These are phyloP conservation scores for Diarsia rubi DNA, from an alignment of 2,888 invertebrate genomes.

Conservation along the genomic window DNA sequence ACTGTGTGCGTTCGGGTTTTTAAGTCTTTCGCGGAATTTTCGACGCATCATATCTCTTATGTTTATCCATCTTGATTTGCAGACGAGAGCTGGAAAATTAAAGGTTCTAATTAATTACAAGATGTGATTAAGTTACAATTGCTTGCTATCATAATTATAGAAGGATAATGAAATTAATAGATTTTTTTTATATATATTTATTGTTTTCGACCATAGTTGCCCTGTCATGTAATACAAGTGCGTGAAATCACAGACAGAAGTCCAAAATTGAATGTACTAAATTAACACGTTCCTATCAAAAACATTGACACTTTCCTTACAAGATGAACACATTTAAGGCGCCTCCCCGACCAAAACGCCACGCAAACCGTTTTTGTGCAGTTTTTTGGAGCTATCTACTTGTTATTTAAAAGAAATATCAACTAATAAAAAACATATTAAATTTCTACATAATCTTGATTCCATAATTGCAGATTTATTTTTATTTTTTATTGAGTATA, in stretches of 20 bases:
- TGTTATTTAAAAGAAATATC: too few relatives aligned
- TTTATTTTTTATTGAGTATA: too few relatives aligned
- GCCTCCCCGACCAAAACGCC: too few relatives aligned
- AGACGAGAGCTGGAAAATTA: constrained; percentile 76
- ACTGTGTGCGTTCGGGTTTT: constrained; percentile 74
- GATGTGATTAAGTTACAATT: neutral
- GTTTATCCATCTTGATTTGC: constrained; percentile 86
- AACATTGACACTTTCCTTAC: constrained; percentile 3
- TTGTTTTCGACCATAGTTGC: neutral
- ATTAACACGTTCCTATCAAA: neutral
- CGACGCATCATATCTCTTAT: constrained; percentile 86
- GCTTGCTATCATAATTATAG: too few relatives aligned
- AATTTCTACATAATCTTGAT: too few relatives aligned
- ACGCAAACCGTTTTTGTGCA: too few relatives aligned
- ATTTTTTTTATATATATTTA: too few relatives aligned
- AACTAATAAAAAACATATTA: too few relatives aligned
- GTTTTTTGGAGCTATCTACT: too few relatives aligned
- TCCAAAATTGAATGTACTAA: neutral
- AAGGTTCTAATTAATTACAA: neutral
- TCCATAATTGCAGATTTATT: too few relatives aligned
- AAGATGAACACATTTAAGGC: too few relatives aligned
- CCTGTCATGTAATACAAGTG: neutral
- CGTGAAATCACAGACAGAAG: neutral
- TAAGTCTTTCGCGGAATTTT: constrained; percentile 78
- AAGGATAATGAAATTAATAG: too few relatives aligned